Evolutionary conservation across 2,888 invertebrate species (phyloP).

Genomic region (Oxystoma pomonae): DNA sequence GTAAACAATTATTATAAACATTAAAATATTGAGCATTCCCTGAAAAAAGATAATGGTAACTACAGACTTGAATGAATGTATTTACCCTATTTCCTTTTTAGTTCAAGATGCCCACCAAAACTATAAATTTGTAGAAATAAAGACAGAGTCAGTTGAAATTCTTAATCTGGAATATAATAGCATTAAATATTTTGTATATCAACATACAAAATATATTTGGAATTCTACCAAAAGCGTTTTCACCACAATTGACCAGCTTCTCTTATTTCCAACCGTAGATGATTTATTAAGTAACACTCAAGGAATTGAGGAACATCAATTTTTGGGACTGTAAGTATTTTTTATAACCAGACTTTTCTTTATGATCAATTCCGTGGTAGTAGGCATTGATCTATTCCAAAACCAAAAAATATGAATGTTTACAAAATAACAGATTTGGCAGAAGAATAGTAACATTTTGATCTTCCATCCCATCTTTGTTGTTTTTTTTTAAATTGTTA

Average conservation of each 20-base stretch:
- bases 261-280: constrained; percentile 48
- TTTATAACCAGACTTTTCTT: no score
- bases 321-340: constrained; percentile 54
- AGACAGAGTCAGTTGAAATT: constrained; percentile 49
- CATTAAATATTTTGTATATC: constrained; percentile 54
- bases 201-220: constrained; percentile 57
- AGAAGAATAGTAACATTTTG: no score
- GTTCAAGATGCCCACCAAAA: constrained; percentile 51
- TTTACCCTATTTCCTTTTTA: constrained; percentile 31
- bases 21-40: no score
- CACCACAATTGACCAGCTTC: constrained; percentile 47
- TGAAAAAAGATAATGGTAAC: background rate
- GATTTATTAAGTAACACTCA: constrained; percentile 52
- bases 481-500: no score
- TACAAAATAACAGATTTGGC: no score
- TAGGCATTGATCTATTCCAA: no score
- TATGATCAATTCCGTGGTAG: no score
- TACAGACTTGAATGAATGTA: background rate
- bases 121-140: constrained; percentile 48
- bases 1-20: no score
- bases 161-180: constrained; percentile 24
- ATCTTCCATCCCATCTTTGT: no score
- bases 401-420: no score
- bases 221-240: constrained; percentile 50
- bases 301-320: constrained; percentile 54